A percentile compares a stretch with the other conserved stretches of the same genome.
phyloP scores from a whole-genome alignment of 2,888 invertebrate species.

The Melieria picta region DNA sequence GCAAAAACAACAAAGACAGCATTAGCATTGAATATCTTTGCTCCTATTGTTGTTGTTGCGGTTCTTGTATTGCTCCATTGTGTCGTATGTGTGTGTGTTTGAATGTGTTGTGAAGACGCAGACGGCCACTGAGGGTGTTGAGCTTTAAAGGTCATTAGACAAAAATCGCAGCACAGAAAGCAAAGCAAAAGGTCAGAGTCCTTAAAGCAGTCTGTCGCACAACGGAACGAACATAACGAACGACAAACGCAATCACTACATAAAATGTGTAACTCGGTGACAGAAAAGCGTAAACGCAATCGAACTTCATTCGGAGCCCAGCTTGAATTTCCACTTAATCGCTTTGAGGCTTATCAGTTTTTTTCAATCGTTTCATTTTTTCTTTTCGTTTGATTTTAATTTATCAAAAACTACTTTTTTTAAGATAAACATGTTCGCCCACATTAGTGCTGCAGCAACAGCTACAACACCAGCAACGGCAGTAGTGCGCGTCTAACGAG shows the following conservation, averaged over 20 bases:
- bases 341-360: neutral
- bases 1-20: neutral
- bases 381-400: neutral
- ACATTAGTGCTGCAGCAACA: slow-evolving; percentile 46
- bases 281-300: no score
- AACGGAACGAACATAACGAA: no score
- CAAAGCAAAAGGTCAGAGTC: slow-evolving; percentile 52
- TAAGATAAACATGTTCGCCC: slow-evolving; percentile 56
- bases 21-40: slow-evolving; percentile 1
- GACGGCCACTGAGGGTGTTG: slow-evolving; percentile 28
- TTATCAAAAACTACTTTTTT: slow-evolving; percentile 10
- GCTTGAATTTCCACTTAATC: neutral
- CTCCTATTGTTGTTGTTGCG: neutral
- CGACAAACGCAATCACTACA: no score
- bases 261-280: no score
- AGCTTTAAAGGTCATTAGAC: slow-evolving; percentile 58
- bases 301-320: no score
- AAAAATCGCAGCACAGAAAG: slow-evolving; percentile 36
- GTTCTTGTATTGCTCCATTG: no score
- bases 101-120: slow-evolving; percentile 23
- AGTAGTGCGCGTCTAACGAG: slow-evolving; percentile 30
- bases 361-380: slow-evolving; percentile 8
- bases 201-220: slow-evolving; percentile 41
- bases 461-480: slow-evolving; percentile 39
- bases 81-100: slow-evolving; percentile 38